Evolutionary conservation across 2,113 vertebrate species (phyloP).

Genomic region (Pyxicephalus adspersus): DNA sequence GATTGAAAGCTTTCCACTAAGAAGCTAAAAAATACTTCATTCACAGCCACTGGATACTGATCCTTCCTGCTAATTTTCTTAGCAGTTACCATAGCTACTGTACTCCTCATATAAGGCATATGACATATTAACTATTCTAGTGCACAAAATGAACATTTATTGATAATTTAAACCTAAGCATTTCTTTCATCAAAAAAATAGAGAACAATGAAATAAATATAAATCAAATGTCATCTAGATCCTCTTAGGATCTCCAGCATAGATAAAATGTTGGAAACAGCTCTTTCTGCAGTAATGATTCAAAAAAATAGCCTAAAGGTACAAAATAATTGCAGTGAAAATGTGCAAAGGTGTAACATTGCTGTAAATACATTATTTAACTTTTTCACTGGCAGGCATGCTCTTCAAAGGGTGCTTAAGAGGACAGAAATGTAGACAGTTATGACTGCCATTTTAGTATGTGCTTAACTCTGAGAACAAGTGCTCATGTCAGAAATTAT

Average conservation of each 20-base stretch:
- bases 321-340: constrained; percentile 26
- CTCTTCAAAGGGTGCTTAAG: neutral
- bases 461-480: too few species aligned
- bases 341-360: neutral
- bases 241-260: constrained; percentile 23
- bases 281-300: neutral
- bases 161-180: constrained; percentile 8
- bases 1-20: constrained; percentile 8
- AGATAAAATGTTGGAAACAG: constrained; percentile 6
- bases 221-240: constrained; percentile 24
- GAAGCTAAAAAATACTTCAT: neutral
- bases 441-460: too few species aligned
- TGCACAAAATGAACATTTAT: neutral
- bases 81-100: constrained; percentile 25
- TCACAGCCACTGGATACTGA: constrained; percentile 7
- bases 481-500: too few species aligned
- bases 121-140: neutral
- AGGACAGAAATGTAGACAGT: too few species aligned
- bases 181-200: constrained; percentile 4
- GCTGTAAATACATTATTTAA: neutral
- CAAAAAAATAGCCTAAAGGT: neutral
- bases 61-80: constrained; percentile 2
- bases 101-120: neutral
- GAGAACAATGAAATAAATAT: constrained; percentile 23
- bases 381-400: neutral